These are phyloP conservation scores for Mormyrus proboscirostris DNA, from an alignment of 2,797 vertebrate species.

Conservation along the genomic window DNA sequence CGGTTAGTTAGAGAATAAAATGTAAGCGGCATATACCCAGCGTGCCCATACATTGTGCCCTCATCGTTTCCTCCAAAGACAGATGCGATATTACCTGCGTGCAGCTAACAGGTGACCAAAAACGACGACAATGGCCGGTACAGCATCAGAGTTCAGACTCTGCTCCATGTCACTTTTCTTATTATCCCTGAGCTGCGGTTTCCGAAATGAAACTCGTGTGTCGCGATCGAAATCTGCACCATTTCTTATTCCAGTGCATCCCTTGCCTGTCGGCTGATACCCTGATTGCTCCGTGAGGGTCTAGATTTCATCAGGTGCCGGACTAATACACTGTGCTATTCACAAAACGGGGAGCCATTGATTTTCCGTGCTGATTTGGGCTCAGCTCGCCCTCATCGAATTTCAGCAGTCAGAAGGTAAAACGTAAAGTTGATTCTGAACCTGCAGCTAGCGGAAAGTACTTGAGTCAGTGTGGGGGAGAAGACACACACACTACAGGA, in stretches of 20 bases:
- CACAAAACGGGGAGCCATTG: neutral
- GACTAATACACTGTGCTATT: neutral
- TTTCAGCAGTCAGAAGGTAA: neutral
- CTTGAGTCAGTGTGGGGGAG: neutral
- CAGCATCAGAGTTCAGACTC: neutral
- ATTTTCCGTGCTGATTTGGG: neutral
- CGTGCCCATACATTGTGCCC: too few relatives aligned
- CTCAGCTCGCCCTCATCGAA: neutral
- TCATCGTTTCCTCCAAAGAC: neutral
- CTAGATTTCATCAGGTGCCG: neutral
- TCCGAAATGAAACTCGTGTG: neutral
- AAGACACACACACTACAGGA: neutral
- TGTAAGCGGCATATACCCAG: too few relatives aligned
- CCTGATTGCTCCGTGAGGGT: neutral
- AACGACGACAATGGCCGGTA: neutral
- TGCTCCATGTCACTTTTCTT: neutral
- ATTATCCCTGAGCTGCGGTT: neutral
- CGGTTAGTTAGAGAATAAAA: neutral
- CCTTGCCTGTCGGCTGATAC: neutral
- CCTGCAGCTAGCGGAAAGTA: neutral
- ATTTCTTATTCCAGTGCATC: neutral
- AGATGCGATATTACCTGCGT: neutral
- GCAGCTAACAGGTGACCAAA: neutral
- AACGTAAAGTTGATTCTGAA: neutral
- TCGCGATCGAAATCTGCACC: neutral